Evolutionary conservation across 2,113 vertebrate species (phyloP).

Genomic region (Zosterops hypoxanthus): DNA sequence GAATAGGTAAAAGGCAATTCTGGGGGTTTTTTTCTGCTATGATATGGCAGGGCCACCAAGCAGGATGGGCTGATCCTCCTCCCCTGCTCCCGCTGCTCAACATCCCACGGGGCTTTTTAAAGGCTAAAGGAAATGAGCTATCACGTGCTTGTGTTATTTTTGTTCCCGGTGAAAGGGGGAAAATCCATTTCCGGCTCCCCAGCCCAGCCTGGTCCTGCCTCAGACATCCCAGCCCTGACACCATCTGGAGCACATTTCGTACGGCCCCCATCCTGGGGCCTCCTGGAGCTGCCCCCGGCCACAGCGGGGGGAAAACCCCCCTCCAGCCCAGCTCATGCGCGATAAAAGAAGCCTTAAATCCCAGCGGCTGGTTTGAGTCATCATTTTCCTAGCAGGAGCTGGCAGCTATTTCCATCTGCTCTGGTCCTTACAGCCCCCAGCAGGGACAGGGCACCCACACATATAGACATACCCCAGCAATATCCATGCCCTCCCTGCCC

Average conservation of each 20-base stretch:
- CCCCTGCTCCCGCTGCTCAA: background rate
- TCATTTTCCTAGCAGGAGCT: background rate
- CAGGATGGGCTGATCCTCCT: background rate
- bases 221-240: background rate
- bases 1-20: background rate
- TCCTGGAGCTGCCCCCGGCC: background rate
- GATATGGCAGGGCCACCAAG: background rate
- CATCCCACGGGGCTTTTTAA: background rate
- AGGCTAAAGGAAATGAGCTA: conserved; percentile 3
- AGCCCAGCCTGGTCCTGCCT: background rate
- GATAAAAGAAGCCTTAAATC: background rate
- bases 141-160: background rate
- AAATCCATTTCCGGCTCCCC: conserved; percentile 26
- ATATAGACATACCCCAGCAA: rapidly evolving
- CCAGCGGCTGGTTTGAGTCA: background rate
- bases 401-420: background rate
- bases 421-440: background rate
- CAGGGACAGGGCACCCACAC: background rate
- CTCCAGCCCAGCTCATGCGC: background rate
- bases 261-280: background rate
- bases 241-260: background rate
- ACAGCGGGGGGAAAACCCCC: background rate
- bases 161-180: background rate
- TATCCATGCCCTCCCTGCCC: background rate
- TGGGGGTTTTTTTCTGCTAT: background rate